Base-by-base conservation (phyloP, 2,797 vertebrate genomes). In the Hybognathus amarus region DNA sequence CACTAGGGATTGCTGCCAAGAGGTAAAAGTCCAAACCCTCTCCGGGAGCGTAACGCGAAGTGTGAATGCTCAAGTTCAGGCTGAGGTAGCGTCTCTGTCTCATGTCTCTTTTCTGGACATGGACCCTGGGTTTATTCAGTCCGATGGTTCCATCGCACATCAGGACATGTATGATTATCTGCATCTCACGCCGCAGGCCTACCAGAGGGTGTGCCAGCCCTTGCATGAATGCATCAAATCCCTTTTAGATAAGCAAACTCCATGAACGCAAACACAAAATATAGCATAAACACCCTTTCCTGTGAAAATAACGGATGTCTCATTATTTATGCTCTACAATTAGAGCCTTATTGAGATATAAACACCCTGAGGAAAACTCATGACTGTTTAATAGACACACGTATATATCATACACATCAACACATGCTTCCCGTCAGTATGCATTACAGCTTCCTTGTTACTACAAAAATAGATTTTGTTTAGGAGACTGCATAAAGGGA, bases 91-190 rank as follows among this genome's bases (percentile, higher is more conserved):
- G 0, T 89, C 93, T 33, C 90, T 95, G 17, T 93, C 95, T 12
- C 94, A 95, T 0, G 93, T 95, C 66, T 93, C 94, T 52, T 95
- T 96, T 87, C 87, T 98, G 45, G 91, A 96, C 1, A 94, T 96
- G 20, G 96, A 98, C 87, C 96, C 95, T 1, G 96, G 97, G 42
- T 97, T 98, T 1, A 94, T 98, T 84, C 95, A 95, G 68, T 94
- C 95, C 0, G 94, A 97, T 1, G 97, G 96, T 24, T 96, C 94
- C 91, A 97, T 98, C 89, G 96, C 96, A 73, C 96, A 97, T 90
- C 96, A 97, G 74, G 96, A 98, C 90, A 95, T 98, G 95, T 97
- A 96, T 0, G 97, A 98, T 88, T 98, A 97, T 90, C 95, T 98
- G 88, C 97, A 97, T 85, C 94, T 98, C 87, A 97, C 95, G 70